Evolutionary conservation across 2,888 invertebrate genomes (phyloP), one percentile per base, ranked within the genome.

Genomic region (Pyrocoelia pectoralis): DNA sequence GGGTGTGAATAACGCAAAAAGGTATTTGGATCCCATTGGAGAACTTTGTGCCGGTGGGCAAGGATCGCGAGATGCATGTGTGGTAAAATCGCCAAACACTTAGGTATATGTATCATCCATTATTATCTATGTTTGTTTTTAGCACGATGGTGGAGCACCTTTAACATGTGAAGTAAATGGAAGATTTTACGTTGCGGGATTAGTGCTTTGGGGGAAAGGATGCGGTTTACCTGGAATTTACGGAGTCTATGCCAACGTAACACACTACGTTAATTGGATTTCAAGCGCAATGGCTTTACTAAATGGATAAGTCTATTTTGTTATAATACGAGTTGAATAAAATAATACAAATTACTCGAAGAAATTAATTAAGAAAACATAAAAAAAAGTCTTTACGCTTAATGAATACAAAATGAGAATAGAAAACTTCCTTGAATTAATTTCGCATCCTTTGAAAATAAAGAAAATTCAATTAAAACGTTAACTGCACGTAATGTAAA

Each of bases 81-180:
- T 77, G 50, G 78, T 78, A 73, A 74, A 38, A 17, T 19, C 10
- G n/a, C 29, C 24, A 51, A 17, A 28, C n/a, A n/a, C n/a, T n/a
- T n/a, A n/a, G n/a, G n/a, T n/a, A 41, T 33, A 48, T 24, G 49
- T 38, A 49, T 9, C n/a, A 46, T 56, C 8, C 9, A 8, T n/a
- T n/a, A 33, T 2, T n/a, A 14, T 14, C 49, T 12, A 59, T 13
- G 15, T 41, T 13, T 52, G 12, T 18, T 53, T 48, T 53, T 75
- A 90, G 90, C 90, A 91, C 65, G 91, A 92, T 68, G 91, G 91
- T 5, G 91, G 91, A 4, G 87, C 90, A 0, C 90, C 90, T 0
- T 77, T 92, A 65, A 88, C 89, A 18, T 92, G 91, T 72, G 65
- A 70, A 6, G 80, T 82, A 50, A 82, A 80, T 56, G 86, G 86